A percentile compares a stretch with the other conserved stretches of the same genome.
Conservation (phyloP, 2,888 invertebrate genomes). For the Rhingia rostrata region DNA sequence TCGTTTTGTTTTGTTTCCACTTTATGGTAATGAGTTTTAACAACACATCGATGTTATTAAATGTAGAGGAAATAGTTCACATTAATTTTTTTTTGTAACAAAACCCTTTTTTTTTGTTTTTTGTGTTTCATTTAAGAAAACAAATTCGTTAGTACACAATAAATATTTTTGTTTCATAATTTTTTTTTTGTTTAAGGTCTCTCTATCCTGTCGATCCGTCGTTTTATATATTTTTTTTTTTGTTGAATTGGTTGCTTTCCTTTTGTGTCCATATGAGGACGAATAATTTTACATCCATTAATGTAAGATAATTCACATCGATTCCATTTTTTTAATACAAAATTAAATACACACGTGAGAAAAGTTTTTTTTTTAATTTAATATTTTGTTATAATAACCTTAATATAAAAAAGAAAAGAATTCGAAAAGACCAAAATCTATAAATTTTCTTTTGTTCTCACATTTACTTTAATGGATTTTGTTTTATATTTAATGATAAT, state of each 20-base stretch:
- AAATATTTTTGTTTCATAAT: background rate
- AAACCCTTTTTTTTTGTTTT: slow-evolving; percentile 2
- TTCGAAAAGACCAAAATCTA: slow-evolving; percentile 27
- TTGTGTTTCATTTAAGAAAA: slow-evolving; percentile 20
- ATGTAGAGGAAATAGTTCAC: slow-evolving; percentile 18
- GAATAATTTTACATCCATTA: background rate
- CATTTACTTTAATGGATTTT: slow-evolving; percentile 16
- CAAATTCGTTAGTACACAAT: slow-evolving; percentile 36
- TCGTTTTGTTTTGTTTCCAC: slow-evolving; percentile 11
- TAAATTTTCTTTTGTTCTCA: slow-evolving; percentile 17
- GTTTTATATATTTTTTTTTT: background rate
- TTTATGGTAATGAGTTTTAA: slow-evolving; percentile 7
- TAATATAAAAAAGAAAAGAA: slow-evolving; percentile 31
- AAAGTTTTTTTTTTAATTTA: background rate
- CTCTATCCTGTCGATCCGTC: slow-evolving; percentile 67
- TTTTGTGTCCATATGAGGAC: background rate
- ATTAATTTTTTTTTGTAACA: background rate
- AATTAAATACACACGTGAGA: slow-evolving; percentile 16
- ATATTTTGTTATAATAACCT: slow-evolving; percentile 2
- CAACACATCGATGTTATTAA: slow-evolving; percentile 24
- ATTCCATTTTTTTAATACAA: slow-evolving; percentile 1
- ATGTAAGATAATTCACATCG: slow-evolving; percentile 8
- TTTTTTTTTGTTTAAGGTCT: slow-evolving; percentile 32
- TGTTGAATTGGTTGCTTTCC: slow-evolving; percentile 7
- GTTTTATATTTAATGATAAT: slow-evolving; percentile 24